A percentile compares a stretch with the other conserved stretches of the same genome.
These are phyloP conservation scores for Tragelaphus scriptus DNA, from an alignment of 2,113 vertebrate species.

Conservation along the genomic window DNA sequence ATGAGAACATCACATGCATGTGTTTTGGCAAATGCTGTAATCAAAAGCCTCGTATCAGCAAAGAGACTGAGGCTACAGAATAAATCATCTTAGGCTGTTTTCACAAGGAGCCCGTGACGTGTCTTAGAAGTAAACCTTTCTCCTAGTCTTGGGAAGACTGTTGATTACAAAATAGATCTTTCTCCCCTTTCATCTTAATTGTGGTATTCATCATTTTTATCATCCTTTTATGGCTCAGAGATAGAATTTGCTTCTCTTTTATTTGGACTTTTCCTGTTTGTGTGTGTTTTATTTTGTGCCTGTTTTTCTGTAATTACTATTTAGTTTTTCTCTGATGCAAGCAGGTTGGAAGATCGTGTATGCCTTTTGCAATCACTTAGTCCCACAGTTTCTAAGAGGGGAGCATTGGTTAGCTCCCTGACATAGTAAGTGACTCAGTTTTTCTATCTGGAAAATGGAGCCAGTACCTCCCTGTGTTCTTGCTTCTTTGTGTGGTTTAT, in stretches of 20 bases:
- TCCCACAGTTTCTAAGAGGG: neutral
- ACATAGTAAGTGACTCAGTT: neutral
- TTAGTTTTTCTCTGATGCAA: neutral
- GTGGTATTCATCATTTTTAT: neutral
- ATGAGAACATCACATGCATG: neutral
- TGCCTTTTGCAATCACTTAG: too few relatives aligned
- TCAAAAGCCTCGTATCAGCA: accelerated
- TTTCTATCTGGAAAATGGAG: neutral
- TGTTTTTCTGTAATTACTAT: neutral
- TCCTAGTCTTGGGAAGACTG: too few relatives aligned
- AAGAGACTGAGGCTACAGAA: neutral
- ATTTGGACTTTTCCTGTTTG: neutral
- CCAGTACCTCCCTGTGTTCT: accelerated
- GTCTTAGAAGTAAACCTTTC: neutral
- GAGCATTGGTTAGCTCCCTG: neutral
- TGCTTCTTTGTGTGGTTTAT: too few relatives aligned
- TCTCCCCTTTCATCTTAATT: neutral
- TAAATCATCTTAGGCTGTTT: neutral
- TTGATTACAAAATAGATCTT: neutral
- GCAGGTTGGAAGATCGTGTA: neutral
- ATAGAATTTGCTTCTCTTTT: neutral
- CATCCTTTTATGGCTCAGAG: neutral
- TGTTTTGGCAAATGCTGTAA: neutral
- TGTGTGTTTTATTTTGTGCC: neutral
- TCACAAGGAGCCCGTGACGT: too few relatives aligned